Base-by-base conservation (phyloP, 2,888 invertebrate genomes). In the Chrysolina americana region DNA sequence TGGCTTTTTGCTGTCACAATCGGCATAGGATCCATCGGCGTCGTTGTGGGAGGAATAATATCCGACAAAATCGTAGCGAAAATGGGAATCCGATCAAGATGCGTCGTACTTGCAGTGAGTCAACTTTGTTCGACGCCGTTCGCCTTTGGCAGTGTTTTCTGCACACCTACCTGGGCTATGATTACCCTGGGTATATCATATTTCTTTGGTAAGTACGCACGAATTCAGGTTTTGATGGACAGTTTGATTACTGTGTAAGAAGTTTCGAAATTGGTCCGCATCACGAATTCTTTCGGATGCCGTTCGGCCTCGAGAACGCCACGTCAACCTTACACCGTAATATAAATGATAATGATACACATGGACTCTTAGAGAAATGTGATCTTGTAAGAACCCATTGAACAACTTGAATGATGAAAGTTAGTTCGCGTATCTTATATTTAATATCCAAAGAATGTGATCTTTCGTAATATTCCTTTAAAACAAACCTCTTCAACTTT, bases 1-100 rank as follows among this genome's bases (percentile, higher is more conserved):
- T 96, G 95, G 95, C 87, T 96, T 82, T 96, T 96, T 86, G 94
- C 93, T 0, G 96, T 96, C 47, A 96, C 96, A 19, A 96, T 96
- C 79, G 93, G 94, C 62, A 94, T 96, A 83, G 96, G 95, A 2
- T 82, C 83, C 68, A 84, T 85, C 65, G 95, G 95, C 2, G 93
- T 94, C 0, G 94, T 94, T 0, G 91, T 90, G 1, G 94, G 94
- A 6, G 94, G 94, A 6, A 89, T 96, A 56, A 91, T 96, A 2
- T 96, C 96, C 0, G 96, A 96, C 87, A 95, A 95, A 85, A 93
- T 96, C 84, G 96, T 96, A 0, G 94, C 94, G 8, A 95, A 94
- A 87, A 93, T 96, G 93, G 96, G 96, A 36, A 92, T 96, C 56
- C 90, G 93, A 77, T 95, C 96, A 0, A 90, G 96, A 71, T 95